Evolutionary conservation across 2,113 vertebrate species (phyloP), one percentile per base, ranked within the genome.

Genomic region (Vanacampus margaritifer): DNA sequence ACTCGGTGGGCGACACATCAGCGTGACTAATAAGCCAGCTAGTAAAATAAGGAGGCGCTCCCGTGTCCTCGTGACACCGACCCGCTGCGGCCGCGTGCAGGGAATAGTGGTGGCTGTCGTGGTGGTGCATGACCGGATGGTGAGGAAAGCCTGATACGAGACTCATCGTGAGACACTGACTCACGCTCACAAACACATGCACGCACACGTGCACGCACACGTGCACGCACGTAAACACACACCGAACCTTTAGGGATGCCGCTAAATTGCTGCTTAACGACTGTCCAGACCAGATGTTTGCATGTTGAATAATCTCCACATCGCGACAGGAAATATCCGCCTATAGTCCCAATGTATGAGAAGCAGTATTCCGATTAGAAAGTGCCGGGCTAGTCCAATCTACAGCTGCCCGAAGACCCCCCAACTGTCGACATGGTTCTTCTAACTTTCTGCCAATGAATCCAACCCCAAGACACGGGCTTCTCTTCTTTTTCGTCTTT

Each of bases 121-220:
- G 96, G 90, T 97, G 96, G 89, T 98, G 96, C 88, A 98, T 95
- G 91, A 95, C 95, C 46, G 96, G 93, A 87, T 97, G 96, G 93
- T 97, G 96, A 81, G 95, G 94, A 78, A 97, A 98, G 71, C 96
- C 95, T 80, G 96, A 95, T 17, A 97, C 96, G 35, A 98, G 85
- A 94, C 95, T 98, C 96, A 97, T 98, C 26, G 85, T 91, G 71
- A 45, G 71, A 13, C 69, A 23, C 75, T 13, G 45, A 24, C 67
- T 8, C 64, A 13, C 66, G 26, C 64, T 48, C 50, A 19, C 70
- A 19, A 71, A 1, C 67, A 0, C 70, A 1, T 14, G 37, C 66
- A 5, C 51, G 1, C 64, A 0, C 54, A 0, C 64, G 1, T 37
- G 3, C 61, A 3, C 63, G 3, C 36, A 16, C 45, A 46, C 62